Conservation (phyloP, 1,140 invertebrate species). For the Pomphorhynchus laevis region DNA sequence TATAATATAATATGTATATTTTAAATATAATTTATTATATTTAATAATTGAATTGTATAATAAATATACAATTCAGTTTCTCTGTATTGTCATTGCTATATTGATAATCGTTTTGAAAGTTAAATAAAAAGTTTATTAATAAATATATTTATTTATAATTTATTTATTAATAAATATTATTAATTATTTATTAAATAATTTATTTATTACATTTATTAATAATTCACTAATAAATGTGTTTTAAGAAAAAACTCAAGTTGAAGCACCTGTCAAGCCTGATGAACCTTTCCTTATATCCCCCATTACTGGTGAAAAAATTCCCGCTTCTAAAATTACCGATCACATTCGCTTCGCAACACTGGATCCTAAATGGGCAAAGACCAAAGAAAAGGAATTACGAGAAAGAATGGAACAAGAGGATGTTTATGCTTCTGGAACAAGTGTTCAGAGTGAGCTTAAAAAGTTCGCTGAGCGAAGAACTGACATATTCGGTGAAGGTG, state of each 20-base stretch:
- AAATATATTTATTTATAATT: slow-evolving; percentile 10
- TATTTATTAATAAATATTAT: no score
- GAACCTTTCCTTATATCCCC: slow-evolving; percentile 85
- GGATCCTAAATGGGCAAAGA: slow-evolving; percentile 87
- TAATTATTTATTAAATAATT: no score
- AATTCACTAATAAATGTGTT: no score
- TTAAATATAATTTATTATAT: no score
- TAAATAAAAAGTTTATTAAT: no score
- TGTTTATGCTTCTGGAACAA: slow-evolving; percentile 39
- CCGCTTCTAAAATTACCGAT: slow-evolving; percentile 70
- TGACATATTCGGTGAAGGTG: slow-evolving; percentile 88
- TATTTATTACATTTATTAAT: no score
- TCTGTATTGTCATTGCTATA: no score
- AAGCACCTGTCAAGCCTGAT: slow-evolving; percentile 22
- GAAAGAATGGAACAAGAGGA: slow-evolving; percentile 49
- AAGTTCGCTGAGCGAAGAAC: slow-evolving; percentile 82
- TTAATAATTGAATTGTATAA: no score
- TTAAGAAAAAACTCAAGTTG: no score
- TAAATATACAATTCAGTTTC: no score
- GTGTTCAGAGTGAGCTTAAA: slow-evolving; percentile 71
- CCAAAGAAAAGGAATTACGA: slow-evolving; percentile 41
- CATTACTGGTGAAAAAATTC: slow-evolving; percentile 79
- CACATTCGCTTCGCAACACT: slow-evolving; percentile 74
- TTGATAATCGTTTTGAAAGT: no score
- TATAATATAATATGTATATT: no score